phyloP scores from a whole-genome alignment of 2,113 vertebrate species.

The Amazona vittata region DNA sequence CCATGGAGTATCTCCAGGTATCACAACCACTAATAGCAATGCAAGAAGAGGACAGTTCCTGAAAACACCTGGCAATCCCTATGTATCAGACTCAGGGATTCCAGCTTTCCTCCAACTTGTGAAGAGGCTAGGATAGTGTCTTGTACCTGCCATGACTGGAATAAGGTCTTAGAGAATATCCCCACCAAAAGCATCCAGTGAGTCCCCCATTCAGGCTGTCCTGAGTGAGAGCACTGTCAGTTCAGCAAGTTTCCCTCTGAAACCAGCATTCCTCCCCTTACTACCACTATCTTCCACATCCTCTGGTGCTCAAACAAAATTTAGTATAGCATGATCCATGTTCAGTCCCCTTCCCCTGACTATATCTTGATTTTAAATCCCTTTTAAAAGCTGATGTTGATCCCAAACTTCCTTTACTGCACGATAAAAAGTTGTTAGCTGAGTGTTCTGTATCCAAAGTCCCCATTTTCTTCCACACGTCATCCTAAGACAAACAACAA shows the following conservation, averaged over 20 bases:
- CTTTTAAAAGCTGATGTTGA: background rate
- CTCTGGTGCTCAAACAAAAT: background rate
- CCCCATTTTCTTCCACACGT: background rate
- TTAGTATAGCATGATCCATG: background rate
- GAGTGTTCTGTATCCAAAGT: background rate
- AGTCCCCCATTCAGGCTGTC: background rate
- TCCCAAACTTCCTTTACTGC: background rate
- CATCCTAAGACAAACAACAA: background rate
- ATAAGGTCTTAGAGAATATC: background rate
- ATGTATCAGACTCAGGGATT: background rate
- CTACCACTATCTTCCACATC: background rate
- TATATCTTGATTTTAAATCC: background rate
- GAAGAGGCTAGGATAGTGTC: background rate
- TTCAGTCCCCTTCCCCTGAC: background rate
- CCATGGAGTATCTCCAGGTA: background rate
- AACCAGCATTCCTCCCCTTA: background rate
- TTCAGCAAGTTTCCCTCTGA: background rate
- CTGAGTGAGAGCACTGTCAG: background rate
- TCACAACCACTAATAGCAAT: background rate
- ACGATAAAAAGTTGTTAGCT: background rate
- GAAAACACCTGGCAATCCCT: background rate
- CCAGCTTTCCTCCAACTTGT: background rate
- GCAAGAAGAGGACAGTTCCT: background rate
- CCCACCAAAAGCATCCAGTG: background rate
- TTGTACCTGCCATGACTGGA: background rate